Evolutionary conservation across 2,888 invertebrate species (phyloP), one percentile per base, ranked within the genome.

Genomic region (Dryomyza anilis): DNA sequence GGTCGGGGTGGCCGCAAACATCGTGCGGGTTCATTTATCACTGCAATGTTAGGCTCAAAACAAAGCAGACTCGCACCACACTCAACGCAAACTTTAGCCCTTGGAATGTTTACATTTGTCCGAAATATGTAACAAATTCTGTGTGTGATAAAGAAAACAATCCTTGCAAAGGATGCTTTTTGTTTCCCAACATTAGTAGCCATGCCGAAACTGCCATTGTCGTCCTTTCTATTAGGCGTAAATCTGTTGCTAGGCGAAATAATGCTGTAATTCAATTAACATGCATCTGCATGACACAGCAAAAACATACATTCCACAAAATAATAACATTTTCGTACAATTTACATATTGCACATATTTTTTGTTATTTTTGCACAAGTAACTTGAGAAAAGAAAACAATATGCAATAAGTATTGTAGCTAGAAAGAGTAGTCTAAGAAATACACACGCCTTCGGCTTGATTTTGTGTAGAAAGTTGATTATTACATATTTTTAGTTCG

Each of bases 261-360:
- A 48, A 48, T 46, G n/a, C 21, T 23, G 21, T 59, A 59, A 59
- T 30, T 59, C 48, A 59, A 48, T 59, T 59, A 33, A 48, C 21
- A 59, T 46, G 46, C 21, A 21, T 8, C 46, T 8, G 25, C 48
- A 48, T 12, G 1, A 48, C 1, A 14, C 21, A 19, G 14, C 48
- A 48, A 23, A 7, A n/a, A n/a, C 5, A 23, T 52, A 16, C n/a
- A 8, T 25, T n/a, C n/a, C n/a, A n/a, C n/a, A 46, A 12, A 19
- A 46, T 23, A 19, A 48, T 48, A 25, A 48, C 8, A n/a, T 23
- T 12, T 48, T 21, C 48, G 8, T 23, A 23, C 23, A 48, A 23
- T 23, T 46, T 12, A n/a, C 10, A 48, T 23, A 23, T 48, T 23
- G n/a, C 23, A 48, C 16, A 39, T 14, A 14, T 39, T 39, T 39